Evolutionary conservation across 2,888 invertebrate genomes (phyloP), one percentile per base, ranked within the genome.

Genomic region (Agriopis leucophaearia): DNA sequence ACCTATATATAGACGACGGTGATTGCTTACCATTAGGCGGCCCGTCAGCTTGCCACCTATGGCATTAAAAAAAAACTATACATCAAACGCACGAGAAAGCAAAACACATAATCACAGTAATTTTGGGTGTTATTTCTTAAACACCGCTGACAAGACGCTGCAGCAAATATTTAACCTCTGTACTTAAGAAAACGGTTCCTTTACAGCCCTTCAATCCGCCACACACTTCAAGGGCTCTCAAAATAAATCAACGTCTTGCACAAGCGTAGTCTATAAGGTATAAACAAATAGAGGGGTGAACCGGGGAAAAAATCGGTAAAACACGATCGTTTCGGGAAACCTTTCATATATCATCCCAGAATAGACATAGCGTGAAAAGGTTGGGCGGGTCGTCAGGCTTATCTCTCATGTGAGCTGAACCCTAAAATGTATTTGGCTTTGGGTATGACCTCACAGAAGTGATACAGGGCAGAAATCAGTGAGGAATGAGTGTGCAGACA

Each of bases 351-450:
- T 76, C 76, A 76, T 73, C 63, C 61, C 16, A 56, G 70, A 67
- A 72, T 65, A 72, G 71, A 64, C 69, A 64, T 63, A 60, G 71
- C 72, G 73, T 72, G 74, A 73, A 76, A 76, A 69, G 73, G 73
- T 72, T 71, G 73, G 69, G 70, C 62, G 70, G 70, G 44, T 61
- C 60, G 59, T 48, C 51, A 56, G 63, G 58, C 62, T 63, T 70
- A 71, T 75, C 75, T 72, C 63, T 68, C 66, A 71, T 71, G 74
- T 66, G 66, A 67, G 69, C 58, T 74, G 70, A 75, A 72, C 74
- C 73, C 71, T 66, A 58, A 73, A 74, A 71, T 65, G 55, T 67
- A 66, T 66, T 70, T 68, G 65, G 62, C 63, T 64, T 66, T 54
- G 10, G 64, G 62, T 44, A 59, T 59, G 67, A 64, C 64, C 68